phyloP scores from a whole-genome alignment of 2,797 vertebrate species.

The Huso huso region DNA sequence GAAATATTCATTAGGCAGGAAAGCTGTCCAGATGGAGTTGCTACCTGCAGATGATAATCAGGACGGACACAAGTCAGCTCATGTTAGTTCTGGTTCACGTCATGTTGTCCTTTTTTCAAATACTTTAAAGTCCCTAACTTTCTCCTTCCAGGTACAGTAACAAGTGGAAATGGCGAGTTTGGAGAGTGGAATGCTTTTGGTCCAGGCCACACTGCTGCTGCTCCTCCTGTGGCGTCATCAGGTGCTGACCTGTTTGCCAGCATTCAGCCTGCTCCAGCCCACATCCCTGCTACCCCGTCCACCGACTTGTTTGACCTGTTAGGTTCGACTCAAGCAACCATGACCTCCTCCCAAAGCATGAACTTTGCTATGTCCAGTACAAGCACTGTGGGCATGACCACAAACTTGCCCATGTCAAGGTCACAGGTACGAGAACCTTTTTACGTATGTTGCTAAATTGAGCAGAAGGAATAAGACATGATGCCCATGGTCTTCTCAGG shows the following conservation, averaged over 20 bases:
- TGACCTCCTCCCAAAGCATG: conserved; percentile 86
- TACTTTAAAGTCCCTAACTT: conserved; percentile 21
- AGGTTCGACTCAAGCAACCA: conserved; percentile 71
- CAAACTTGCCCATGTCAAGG: conserved; percentile 69
- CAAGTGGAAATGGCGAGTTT: conserved; percentile 80
- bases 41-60: conserved; percentile 84
- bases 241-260: conserved; percentile 61
- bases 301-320: conserved; percentile 86
- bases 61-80: conserved; percentile 76
- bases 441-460: neutral
- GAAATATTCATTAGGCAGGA: conserved; percentile 61
- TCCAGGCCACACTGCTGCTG: conserved; percentile 51
- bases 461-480: neutral
- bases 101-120: conserved; percentile 34
- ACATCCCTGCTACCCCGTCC: conserved; percentile 57
- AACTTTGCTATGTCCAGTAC: conserved; percentile 84
- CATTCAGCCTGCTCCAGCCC: conserved; percentile 45
- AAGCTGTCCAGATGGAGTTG: conserved; percentile 73
- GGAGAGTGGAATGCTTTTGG: conserved; percentile 93
- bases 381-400: conserved; percentile 55
- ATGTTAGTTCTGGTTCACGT: conserved; percentile 68
- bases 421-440: conserved; percentile 69
- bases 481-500: too few relatives aligned
- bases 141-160: conserved; percentile 46
- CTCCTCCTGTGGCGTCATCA: conserved; percentile 34